Conservation (phyloP, 2,888 invertebrate species). For the Rhaphigaster nebulosa region DNA sequence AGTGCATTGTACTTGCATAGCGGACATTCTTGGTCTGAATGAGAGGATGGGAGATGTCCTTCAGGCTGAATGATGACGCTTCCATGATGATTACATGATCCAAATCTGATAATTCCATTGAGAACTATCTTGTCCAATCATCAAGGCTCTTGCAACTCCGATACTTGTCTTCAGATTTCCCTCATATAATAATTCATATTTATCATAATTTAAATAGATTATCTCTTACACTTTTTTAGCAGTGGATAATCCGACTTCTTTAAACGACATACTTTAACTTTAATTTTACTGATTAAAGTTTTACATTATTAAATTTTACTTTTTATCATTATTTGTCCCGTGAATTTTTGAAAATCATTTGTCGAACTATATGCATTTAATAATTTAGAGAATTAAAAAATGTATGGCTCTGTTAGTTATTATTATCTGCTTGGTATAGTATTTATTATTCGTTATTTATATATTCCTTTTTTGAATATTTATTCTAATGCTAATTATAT, state of each 20-base stretch:
- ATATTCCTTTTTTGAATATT: too few relatives aligned
- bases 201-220: constrained; percentile 29
- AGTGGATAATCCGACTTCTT: not conserved
- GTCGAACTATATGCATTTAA: not conserved
- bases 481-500: too few relatives aligned
- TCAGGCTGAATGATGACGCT: constrained; percentile 24
- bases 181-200: constrained; percentile 21
- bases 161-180: not conserved
- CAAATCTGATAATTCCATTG: constrained; percentile 47
- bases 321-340: not conserved
- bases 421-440: too few relatives aligned
- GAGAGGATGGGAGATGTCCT: constrained; percentile 20
- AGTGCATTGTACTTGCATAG: constrained; percentile 25
- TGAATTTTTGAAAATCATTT: not conserved
- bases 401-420: too few relatives aligned
- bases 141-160: not conserved
- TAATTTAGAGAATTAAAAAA: too few relatives aligned
- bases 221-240: constrained; percentile 16
- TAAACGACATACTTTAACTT: not conserved
- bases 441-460: too few relatives aligned
- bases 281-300: not conserved
- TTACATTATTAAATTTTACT: too few relatives aligned
- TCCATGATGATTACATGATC: constrained; percentile 40
- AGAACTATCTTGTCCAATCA: constrained; percentile 38
- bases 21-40: not conserved